Base-by-base conservation (phyloP, 2,113 vertebrate genomes). In the Cryptotis parvus region DNA sequence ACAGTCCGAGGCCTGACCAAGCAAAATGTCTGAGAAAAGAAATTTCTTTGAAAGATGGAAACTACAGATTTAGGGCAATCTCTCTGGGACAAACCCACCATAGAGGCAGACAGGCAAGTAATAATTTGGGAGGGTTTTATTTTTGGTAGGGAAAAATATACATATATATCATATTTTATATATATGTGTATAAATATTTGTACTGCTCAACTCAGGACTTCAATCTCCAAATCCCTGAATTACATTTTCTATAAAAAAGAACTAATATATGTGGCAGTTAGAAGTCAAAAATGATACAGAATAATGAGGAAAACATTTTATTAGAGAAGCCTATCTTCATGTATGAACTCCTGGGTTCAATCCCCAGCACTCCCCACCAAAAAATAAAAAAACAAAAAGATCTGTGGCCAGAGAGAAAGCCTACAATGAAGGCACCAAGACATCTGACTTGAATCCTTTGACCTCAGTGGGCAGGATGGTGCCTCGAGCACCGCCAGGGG, bases 31-130 rank as follows among this genome's bases (percentile, higher is more conserved):
- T 63, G 18, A 43, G 65, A 65, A 76, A 80, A 94, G 79, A 89
- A 84, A 85, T 91, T 90, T 93, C 93, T 94, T 84, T 94, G 69
- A 89, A 82, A 95, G 86, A 96, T 24, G 31, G 73, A 69, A 76
- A 83, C 85, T 74, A 79, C 35, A 75, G 76, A 94, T 94, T 89
- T 90, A 96, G 80, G 93, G 90, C 87, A 78, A 77, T 90, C 91
- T 87, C 35, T 75, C 74, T 9, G 4, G 81, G 68, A 84, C 63
- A 92, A 93, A 82, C 73, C 79, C 16, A 61, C 26, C 68, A 70
- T 65, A 89, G 76, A 91, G 69, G 90, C 80, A 91, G 84, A 69
- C 0, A 79, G 84, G 58, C 49, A 82, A 35, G 70, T 78, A 72
- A 27, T 27, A 76, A 79, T 43, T 41, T 65, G 49, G 52, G n/a